Base-by-base conservation (phyloP, 2,113 vertebrate genomes). In the Microcebus jonahi region DNA sequence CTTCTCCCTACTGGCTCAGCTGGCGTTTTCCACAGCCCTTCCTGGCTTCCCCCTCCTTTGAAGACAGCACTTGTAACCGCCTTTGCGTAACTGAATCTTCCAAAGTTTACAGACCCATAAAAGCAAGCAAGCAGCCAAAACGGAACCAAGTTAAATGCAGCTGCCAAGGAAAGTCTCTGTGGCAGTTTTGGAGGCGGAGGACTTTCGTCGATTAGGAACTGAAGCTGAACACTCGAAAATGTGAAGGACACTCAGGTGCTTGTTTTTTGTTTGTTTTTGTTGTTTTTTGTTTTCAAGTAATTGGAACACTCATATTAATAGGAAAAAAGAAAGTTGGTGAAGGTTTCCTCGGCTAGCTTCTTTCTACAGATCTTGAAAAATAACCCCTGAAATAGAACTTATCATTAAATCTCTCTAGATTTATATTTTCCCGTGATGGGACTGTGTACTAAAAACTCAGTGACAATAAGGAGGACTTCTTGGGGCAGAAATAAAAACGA, bases 61-160 rank as follows among this genome's bases (percentile, higher is more conserved):
- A 88, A 36, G 93, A 55, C 29, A 31, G 57, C 55, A 15, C 53
- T 91, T 27, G 50, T 55, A 25, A 73, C 70, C 68, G 93, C 89
- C 59, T 88, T 93, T 97, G 96, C 93, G 85, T 89, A 89, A 95
- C 67, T 45, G 90, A 94, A 89, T 91, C 88, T 95, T 88, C 88
- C 59, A 68, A 84, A 70, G 88, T 94, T 88, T 82, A 91, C 59
- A 91, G 93, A 57, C 90, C 57, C 45, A 21, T 36, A 21, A 85
- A 95, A 80, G 65, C 67, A 76, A 94, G 83, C 84, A 31, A 94
- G 83, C 84, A 31, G 67, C 59, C n/a, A 7, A 85, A 67, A 61
- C 39, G 36, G 73, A 77, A 45, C 87, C 29, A 17, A 14, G 39
- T 95, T 21, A 57, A 81, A 76, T 6, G 71, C 71, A 81, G 27